Percentiles rank a stretch among this genome's conserved stretches.
Conservation (phyloP, 1,140 invertebrate species). For the Formica selysi region DNA sequence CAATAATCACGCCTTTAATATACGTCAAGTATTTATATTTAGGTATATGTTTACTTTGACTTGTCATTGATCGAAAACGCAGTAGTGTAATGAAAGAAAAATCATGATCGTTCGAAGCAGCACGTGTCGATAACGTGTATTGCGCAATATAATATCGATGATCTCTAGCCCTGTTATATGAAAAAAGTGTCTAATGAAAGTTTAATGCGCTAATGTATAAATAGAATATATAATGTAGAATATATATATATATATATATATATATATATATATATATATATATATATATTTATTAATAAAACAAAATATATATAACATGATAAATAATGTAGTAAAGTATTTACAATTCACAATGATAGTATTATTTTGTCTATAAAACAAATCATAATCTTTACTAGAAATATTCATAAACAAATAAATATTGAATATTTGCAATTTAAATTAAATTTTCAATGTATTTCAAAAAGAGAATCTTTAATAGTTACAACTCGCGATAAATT, state of each 20-base stretch:
- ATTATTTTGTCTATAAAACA: neutral
- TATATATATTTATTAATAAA: neutral
- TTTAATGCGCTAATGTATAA: conserved; percentile 10
- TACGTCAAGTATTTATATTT: neutral
- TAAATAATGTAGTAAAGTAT: neutral
- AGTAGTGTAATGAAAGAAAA: conserved; percentile 2
- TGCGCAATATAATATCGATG: neutral
- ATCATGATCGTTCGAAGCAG: neutral
- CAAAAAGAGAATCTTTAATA: neutral
- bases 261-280: no score
- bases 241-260: no score
- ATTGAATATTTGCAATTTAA: neutral
- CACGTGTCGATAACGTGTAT: neutral
- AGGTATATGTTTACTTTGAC: neutral
- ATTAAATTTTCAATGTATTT: neutral
- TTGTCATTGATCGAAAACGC: neutral
- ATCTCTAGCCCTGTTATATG: neutral
- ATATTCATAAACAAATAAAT: no score
- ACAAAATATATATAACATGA: neutral
- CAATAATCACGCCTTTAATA: conserved; percentile 10
- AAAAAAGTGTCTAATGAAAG: conserved; percentile 12
- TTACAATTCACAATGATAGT: neutral
- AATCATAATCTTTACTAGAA: neutral
- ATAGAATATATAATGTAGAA: neutral
- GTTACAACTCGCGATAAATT: neutral